phyloP scores from a whole-genome alignment of 2,797 vertebrate genomes.

The Rhyacichthys aspro region DNA sequence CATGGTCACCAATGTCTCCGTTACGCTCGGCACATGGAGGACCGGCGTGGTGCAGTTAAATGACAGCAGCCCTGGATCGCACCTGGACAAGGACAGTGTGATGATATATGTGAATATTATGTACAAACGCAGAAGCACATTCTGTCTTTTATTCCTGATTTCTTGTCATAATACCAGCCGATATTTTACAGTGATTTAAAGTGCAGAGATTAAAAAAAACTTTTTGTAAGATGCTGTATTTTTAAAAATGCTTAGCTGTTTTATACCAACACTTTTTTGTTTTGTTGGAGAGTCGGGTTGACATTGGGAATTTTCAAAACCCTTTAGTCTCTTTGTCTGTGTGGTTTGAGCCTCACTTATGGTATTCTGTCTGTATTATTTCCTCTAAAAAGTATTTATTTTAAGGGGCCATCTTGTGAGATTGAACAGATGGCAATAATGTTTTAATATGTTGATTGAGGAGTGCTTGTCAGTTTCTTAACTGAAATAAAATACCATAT shows the following conservation, averaged over 20 bases:
- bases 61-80: conserved; percentile 50
- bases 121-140: conserved; percentile 82
- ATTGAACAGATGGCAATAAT: conserved; percentile 71
- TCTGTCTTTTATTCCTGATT: conserved; percentile 78
- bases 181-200: conserved; percentile 84
- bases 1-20: conserved; percentile 45
- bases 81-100: conserved; percentile 53
- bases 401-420: conserved; percentile 74
- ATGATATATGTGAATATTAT: conserved; percentile 79
- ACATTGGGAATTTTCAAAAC: conserved; percentile 72
- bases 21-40: conserved; percentile 29
- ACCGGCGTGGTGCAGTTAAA: conserved; percentile 11
- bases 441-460: conserved; percentile 82
- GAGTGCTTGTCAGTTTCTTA: conserved; percentile 84
- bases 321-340: conserved; percentile 74
- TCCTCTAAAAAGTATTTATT: conserved; percentile 86
- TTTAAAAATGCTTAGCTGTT: conserved; percentile 81
- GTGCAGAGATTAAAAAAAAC: conserved; percentile 55
- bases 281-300: conserved; percentile 70
- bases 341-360: conserved; percentile 77
- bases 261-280: conserved; percentile 77
- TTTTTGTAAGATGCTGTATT: conserved; percentile 86
- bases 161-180: conserved; percentile 83
- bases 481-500: conserved; percentile 84
- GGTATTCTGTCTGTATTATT: conserved; percentile 80